These are phyloP conservation scores for Etheostoma nigrum DNA, from an alignment of 2,797 vertebrate genomes.

Conservation along the genomic window DNA sequence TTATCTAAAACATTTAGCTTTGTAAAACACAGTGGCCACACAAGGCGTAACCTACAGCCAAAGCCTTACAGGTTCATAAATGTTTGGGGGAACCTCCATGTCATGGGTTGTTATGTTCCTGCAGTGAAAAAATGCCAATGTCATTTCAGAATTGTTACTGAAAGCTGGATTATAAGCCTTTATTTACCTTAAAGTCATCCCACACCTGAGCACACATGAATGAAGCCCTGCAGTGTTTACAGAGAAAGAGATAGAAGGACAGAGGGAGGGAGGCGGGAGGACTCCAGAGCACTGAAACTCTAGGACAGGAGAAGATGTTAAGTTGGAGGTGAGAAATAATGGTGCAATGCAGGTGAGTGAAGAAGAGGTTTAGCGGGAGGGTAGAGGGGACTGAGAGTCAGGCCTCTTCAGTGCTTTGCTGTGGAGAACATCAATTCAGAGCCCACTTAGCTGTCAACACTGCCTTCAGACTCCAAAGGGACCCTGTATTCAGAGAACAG, in stretches of 20 bases:
- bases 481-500: slow-evolving; percentile 43
- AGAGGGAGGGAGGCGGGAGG: slow-evolving; percentile 37
- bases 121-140: not conserved
- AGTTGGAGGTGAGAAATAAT: slow-evolving; percentile 80
- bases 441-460: slow-evolving; percentile 73
- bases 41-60: not conserved
- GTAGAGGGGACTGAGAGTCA: slow-evolving; percentile 44
- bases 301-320: slow-evolving; percentile 73
- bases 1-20: not conserved
- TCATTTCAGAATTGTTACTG: slow-evolving; percentile 15
- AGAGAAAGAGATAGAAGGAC: slow-evolving; percentile 20
- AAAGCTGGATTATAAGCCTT: slow-evolving; percentile 37
- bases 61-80: not conserved
- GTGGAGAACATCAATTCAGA: slow-evolving; percentile 77
- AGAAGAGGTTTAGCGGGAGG: slow-evolving; percentile 55
- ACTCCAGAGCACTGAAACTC: slow-evolving; percentile 57
- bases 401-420: slow-evolving; percentile 80
- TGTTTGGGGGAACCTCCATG: not conserved
- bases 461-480: slow-evolving; percentile 59
- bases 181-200: slow-evolving; percentile 38
- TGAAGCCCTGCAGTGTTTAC: slow-evolving; percentile 62
- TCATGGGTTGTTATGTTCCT: not conserved
- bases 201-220: slow-evolving; percentile 51
- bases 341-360: slow-evolving; percentile 85
- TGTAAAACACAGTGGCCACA: not conserved